A percentile compares a stretch with the other conserved stretches of the same genome.
Evolutionary conservation across 2,888 invertebrate genomes (phyloP).

Genomic region (Ichneumoninae sp.): DNA sequence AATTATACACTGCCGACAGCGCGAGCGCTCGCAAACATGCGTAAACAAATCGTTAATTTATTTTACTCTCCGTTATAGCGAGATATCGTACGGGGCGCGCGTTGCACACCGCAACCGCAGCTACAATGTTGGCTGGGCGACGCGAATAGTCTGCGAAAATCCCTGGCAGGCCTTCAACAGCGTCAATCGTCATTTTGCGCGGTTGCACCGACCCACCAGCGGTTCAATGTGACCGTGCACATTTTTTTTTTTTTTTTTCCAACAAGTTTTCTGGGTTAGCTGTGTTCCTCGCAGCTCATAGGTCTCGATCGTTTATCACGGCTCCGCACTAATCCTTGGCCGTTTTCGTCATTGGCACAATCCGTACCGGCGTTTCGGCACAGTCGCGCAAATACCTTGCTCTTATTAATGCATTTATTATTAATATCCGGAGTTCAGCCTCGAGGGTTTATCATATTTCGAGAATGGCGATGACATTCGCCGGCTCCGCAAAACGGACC

Average conservation of each 20-base stretch:
- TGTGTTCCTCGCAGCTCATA: neutral
- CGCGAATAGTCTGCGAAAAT: constrained; percentile 43
- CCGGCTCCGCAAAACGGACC: neutral
- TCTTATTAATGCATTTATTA: constrained; percentile 5
- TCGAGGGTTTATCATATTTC: neutral
- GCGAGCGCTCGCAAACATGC: constrained; percentile 1
- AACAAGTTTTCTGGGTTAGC: neutral
- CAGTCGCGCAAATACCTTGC: neutral
- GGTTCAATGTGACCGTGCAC: neutral
- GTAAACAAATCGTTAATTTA: constrained; percentile 38
- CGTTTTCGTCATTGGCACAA: neutral
- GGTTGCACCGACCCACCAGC: constrained; percentile 11
- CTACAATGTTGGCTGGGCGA: constrained; percentile 50
- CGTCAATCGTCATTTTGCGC: constrained; percentile 38
- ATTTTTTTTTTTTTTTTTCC: neutral
- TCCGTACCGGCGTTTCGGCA: neutral
- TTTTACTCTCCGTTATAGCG: constrained; percentile 19
- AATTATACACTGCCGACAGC: neutral
- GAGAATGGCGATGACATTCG: neutral
- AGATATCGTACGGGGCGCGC: constrained; percentile 13
- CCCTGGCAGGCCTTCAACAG: constrained; percentile 42
- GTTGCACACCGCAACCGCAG: constrained; percentile 39
- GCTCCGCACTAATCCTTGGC: neutral
- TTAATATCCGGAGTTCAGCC: neutral
- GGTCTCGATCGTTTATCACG: neutral